Base-by-base conservation (phyloP, 2,888 invertebrate species). In the Pherbina coryleti region DNA sequence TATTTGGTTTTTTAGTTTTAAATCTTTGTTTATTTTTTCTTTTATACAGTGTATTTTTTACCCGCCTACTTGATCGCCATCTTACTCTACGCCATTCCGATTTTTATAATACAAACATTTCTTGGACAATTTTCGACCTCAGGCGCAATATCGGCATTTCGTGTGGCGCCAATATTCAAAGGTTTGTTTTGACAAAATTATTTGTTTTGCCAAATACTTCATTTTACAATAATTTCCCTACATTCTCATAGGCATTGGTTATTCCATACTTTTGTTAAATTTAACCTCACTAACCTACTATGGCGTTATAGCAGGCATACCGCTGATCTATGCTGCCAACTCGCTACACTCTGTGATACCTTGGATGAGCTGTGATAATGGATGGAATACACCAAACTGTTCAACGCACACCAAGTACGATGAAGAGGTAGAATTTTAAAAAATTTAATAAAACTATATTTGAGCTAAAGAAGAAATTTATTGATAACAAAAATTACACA, bases 21-120 rank as follows among this genome's bases (percentile, higher is more conserved):
- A 11, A 34, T 14, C n/a, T 11, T 75, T 1, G 11, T 17, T 62
- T 60, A 70, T 19, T 25, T 37, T 64, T 74, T n/a, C 51, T 60
- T n/a, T 9, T 44, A 31, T 75, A n/a, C 80, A 88, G 88, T 82
- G 7, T 87, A 84, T 53, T 88, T 86, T 44, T 79, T 89, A 44
- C 82, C 83, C 44, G 84, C 86, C 25, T 88, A 88, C 79, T 70
- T 86, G 71, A 71, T 86, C 31, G 84, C 88, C 3, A 84, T 88
- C 51, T 69, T 85, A 7, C 83, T 89, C 57, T 86, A 87, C 77
- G 85, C 88, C 75, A 93, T 97, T 80, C 97, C 97, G 0, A 91
- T 97, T 84, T 96, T 97, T 88, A 95, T 96, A 85, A 91, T 97
- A 91, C 97, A 97, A 90, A 94, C 96, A 1, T 93, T 95, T 57